A percentile compares a stretch with the other conserved stretches of the same genome.
Conservation (phyloP, 2,797 vertebrate species). For the Myotis myotis region DNA sequence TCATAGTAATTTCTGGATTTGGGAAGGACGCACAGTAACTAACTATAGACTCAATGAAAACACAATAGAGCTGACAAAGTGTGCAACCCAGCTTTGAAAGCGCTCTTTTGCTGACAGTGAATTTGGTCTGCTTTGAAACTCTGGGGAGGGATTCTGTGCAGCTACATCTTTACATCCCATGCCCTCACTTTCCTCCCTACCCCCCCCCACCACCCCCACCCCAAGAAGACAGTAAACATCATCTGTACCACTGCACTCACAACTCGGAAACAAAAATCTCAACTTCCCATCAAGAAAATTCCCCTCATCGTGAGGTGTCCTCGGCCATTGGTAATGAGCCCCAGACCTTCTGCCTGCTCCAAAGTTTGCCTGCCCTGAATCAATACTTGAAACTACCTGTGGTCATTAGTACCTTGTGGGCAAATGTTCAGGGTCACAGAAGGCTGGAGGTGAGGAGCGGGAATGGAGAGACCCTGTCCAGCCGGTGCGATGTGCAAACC, state of each 20-base stretch:
- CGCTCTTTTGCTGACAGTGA: not conserved
- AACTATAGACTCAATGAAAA: not conserved
- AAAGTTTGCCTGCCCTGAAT: not conserved
- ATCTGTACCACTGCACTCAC: conserved; percentile 34
- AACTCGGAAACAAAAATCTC: conserved; percentile 51
- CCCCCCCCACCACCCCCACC: too few relatives aligned
- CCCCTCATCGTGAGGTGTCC: conserved; percentile 30
- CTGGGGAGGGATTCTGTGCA: not conserved
- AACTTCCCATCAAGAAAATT: conserved; percentile 50
- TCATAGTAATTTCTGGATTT: not conserved
- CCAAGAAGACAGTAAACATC: conserved; percentile 49
- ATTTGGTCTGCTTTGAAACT: not conserved
- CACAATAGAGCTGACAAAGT: not conserved
- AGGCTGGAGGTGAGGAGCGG: not conserved
- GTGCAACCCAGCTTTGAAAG: not conserved
- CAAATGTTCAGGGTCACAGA: not conserved
- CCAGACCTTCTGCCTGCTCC: not conserved
- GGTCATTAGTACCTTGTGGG: not conserved
- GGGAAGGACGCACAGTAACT: not conserved
- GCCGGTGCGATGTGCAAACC: not conserved
- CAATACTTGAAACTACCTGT: not conserved
- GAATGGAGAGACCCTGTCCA: not conserved
- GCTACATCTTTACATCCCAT: conserved; percentile 15
- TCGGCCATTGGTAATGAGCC: not conserved
- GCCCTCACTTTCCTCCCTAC: not conserved